phyloP scores from a whole-genome alignment of 2,113 vertebrate genomes.

The Epinephelus cyanopodus region DNA sequence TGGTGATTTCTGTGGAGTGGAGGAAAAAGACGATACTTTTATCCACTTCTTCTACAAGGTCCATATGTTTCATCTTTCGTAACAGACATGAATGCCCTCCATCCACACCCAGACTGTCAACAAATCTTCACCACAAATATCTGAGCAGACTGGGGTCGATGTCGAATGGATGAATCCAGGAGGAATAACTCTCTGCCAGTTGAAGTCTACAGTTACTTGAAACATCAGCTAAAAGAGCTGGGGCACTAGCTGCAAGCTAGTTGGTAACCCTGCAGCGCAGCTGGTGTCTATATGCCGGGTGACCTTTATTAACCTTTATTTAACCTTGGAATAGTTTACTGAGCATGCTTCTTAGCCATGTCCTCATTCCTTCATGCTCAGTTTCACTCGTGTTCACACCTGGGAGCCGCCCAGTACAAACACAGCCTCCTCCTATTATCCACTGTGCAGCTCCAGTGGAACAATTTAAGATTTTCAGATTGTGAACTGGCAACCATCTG shows the following conservation, averaged over 20 bases:
- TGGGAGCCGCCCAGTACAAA: conserved; percentile 31
- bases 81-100: conserved; percentile 46
- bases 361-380: conserved; percentile 22
- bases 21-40: conserved; percentile 72
- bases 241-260: neutral
- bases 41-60: conserved; percentile 62
- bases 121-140: conserved; percentile 64
- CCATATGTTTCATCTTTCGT: conserved; percentile 69
- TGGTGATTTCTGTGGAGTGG: conserved; percentile 69
- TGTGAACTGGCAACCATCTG: neutral
- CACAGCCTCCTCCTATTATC: neutral
- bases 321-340: conserved; percentile 1
- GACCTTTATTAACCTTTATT: conserved; percentile 28
- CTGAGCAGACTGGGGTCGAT: conserved; percentile 19
- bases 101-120: conserved; percentile 65
- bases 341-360: conserved; percentile 4
- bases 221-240: conserved; percentile 24
- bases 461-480: conserved; percentile 4
- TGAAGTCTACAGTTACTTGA: conserved; percentile 20
- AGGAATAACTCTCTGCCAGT: conserved; percentile 6
- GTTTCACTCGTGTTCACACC: conserved; percentile 22
- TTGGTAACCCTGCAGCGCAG: neutral
- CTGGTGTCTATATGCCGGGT: neutral
- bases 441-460: conserved; percentile 9
- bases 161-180: conserved; percentile 18